Base-by-base conservation (phyloP, 2,113 vertebrate genomes). In the Corvus cornix region DNA sequence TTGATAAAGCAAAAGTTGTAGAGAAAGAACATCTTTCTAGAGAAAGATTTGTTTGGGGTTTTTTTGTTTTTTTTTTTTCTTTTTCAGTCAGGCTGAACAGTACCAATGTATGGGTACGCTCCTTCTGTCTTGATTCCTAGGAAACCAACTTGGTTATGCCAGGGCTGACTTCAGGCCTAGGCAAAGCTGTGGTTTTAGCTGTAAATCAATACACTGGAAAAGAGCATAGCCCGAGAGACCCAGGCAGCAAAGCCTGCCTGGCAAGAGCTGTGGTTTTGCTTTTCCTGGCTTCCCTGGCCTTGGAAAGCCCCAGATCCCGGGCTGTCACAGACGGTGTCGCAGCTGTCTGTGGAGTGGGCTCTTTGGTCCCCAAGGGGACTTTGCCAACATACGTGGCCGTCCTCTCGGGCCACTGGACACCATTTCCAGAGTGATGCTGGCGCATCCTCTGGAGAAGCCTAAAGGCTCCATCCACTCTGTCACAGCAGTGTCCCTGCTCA, bases 381-480 rank as follows among this genome's bases (percentile, higher is more conserved):
- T 30, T 41, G 56, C 33, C 21, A 12, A 0, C 2, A 26, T 21
- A 6, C 8, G 1, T 4, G 39, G 53, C 39, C 0, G 0, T 35
- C 20, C 27, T 30, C 41, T 33, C 0, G 2, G n/a, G 39, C 49
- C 23, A 10, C 9, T 13, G 18, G 58, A 14, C 43, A 5, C 39
- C 8, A 19, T 7, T 76, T 30, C 59, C 51, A 11, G 33, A n/a
- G 13, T 0, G 0, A 16, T 58, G 84, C 48, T 1, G 0, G 39
- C 0, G 2, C 58, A 10, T 52, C 39, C 30, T 51, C 67, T 0
- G 0, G 44, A 51, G 64, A 14, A 33, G 18, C 58, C 53, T 22
- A 13, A 55, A 43, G 74, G 43, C 64, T 87, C 43, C 22, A 7
- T 73, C 58, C 27, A 3, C 28, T 1, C 10, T 37, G 17, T 28